Evolutionary conservation across 2,113 vertebrate species (phyloP).

Genomic region (Salminus brasiliensis): DNA sequence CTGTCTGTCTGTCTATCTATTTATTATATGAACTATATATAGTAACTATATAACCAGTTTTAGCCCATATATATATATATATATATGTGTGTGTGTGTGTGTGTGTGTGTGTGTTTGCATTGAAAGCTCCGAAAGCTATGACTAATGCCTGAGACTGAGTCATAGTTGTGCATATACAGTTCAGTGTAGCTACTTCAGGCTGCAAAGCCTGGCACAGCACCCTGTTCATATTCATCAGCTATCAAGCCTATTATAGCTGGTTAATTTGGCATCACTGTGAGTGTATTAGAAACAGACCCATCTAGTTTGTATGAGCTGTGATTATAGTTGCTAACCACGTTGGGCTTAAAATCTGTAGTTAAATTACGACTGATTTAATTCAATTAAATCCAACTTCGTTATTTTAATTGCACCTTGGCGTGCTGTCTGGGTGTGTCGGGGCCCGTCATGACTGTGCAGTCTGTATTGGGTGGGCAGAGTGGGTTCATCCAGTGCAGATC

Average conservation of each 20-base stretch:
- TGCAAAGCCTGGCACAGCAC: neutral
- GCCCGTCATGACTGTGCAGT: conserved; percentile 44
- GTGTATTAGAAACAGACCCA: neutral
- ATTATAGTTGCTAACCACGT: neutral
- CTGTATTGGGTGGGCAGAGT: conserved; percentile 51
- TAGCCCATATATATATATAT: too few relatives aligned
- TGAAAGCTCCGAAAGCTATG: conserved; percentile 54
- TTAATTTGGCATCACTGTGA: neutral
- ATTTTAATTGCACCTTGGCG: neutral
- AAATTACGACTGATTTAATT: too few relatives aligned
- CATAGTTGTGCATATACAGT: conserved; percentile 41
- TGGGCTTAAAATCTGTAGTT: neutral
- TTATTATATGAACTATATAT: too few relatives aligned
- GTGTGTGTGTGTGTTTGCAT: too few relatives aligned
- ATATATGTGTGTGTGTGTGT: too few relatives aligned
- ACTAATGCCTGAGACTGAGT: conserved; percentile 64
- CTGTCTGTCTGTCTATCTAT: too few relatives aligned
- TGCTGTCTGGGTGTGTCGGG: conserved; percentile 9
- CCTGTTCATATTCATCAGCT: conserved; percentile 16
- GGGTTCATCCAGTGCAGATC: conserved; percentile 30
- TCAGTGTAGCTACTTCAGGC: neutral
- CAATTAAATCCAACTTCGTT: neutral
- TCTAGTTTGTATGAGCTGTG: neutral
- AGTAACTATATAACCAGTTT: too few relatives aligned
- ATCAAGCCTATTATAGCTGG: neutral